These are phyloP conservation scores for Laterallus jamaicensis DNA, from an alignment of 2,113 vertebrate genomes.

Conservation along the genomic window DNA sequence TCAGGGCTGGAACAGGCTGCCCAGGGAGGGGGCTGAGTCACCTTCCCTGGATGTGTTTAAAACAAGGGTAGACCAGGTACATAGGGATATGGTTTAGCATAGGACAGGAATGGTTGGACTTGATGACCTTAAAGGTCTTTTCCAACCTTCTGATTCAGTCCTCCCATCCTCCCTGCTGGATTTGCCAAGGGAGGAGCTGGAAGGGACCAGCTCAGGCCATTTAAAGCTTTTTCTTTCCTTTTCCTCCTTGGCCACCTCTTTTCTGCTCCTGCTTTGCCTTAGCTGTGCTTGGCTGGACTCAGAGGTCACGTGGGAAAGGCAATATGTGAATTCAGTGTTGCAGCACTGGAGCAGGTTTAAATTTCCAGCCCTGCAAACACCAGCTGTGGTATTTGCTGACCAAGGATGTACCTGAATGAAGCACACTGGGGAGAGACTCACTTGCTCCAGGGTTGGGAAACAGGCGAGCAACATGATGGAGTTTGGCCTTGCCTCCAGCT, in stretches of 20 bases:
- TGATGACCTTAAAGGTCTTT: no score
- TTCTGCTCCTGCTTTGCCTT: background rate
- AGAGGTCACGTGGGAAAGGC: background rate
- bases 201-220: background rate
- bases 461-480: background rate
- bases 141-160: no score
- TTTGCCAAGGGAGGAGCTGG: background rate
- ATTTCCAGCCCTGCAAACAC: background rate
- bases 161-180: no score
- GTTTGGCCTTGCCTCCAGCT: background rate
- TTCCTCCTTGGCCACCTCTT: background rate
- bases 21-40: no score
- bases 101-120: no score
- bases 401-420: background rate
- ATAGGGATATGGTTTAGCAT: no score
- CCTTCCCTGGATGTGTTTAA: no score
- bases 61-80: no score
- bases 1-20: no score
- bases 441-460: background rate
- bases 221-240: background rate
- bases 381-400: background rate
- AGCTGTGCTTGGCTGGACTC: background rate
- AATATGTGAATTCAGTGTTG: background rate
- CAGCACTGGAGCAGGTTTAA: background rate
- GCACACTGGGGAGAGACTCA: fast-evolving